Evolutionary conservation across 2,797 vertebrate species (phyloP), one percentile per base, ranked within the genome.

Genomic region (Lerista edwardsae): DNA sequence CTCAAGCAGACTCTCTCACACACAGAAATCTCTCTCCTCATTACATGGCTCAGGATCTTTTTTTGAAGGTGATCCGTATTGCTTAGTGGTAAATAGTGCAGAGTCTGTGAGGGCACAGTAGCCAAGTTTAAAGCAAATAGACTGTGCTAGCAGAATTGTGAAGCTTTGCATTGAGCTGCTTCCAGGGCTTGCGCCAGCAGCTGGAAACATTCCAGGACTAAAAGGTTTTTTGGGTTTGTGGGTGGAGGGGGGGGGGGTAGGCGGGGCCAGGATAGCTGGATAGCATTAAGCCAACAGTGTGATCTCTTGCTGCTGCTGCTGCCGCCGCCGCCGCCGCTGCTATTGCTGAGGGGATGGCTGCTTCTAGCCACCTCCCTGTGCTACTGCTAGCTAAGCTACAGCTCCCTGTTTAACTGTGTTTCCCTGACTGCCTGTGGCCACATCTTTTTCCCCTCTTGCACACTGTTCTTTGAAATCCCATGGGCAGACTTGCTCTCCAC

Each of bases 131-230:
- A 95, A 94, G 88, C 93, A 88, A 96, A 95, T 85, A 93, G 94
- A 91, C 93, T 91, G 89, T 96, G 95, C 94, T 95, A 95, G 96
- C 95, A 95, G 93, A 94, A 93, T 94, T 93, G 90, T 71, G 90
- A 79, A 93, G 93, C 95, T 96, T 94, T 93, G 93, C 90, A 88
- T 87, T 75, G 92, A 94, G 95, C 95, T 97, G 96, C 97, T 97
- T 96, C 98, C 97, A 97, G 97, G 96, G 95, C 96, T 93, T 94
- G 95, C 95, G 95, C 95, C 95, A 95, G 96, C 94, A 94, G 95
- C 94, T 98, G 98, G 98, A 97, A 93, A 87, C 92, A 39, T 91
- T 97, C 98, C 98, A 99, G 97, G 91, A 94, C 92, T 93, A 95
- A 94, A 94, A 94, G 95, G 96, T 68, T 93, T 94, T 94, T 91